A percentile compares a stretch with the other conserved stretches of the same genome.
These are phyloP conservation scores for Athripsodes cinereus DNA, from an alignment of 2,888 invertebrate genomes.

Conservation along the genomic window DNA sequence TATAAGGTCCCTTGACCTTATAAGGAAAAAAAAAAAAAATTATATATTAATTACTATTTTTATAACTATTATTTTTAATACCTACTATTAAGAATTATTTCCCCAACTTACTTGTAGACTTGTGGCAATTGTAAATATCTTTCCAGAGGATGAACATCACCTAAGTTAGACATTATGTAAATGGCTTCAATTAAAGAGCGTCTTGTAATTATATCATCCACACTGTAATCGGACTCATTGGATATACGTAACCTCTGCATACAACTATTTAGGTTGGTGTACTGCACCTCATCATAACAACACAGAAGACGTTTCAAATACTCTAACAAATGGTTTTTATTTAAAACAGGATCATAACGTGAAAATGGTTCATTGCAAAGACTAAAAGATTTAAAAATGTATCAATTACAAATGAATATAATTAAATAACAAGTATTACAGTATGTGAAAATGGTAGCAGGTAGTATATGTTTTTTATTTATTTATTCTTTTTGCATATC, in stretches of 20 bases:
- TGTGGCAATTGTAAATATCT: constrained; percentile 46
- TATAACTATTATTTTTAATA: too few species aligned
- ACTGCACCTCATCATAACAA: constrained; percentile 47
- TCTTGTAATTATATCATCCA: constrained; percentile 6
- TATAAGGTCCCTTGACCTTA: too few species aligned
- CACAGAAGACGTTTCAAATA: constrained; percentile 61
- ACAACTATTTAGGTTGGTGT: constrained; percentile 10
- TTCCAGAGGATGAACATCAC: constrained; percentile 49
- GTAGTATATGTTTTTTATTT: too few species aligned
- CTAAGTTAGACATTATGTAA: constrained; percentile 62
- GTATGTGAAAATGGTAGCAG: too few species aligned
- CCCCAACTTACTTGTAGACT: constrained; percentile 40
- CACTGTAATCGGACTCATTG: neutral
- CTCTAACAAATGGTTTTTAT: constrained; percentile 63
- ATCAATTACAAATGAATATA: too few species aligned
- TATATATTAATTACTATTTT: too few species aligned
- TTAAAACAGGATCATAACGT: constrained; percentile 55
- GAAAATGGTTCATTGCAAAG: neutral
- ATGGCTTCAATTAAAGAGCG: constrained; percentile 58
- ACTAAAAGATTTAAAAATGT: too few species aligned
- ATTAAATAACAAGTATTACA: too few species aligned
- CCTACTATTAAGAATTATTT: too few species aligned
- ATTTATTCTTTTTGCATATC: too few species aligned
- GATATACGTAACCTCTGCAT: constrained; percentile 1
- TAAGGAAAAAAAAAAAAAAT: too few species aligned